phyloP scores from a whole-genome alignment of 2,888 invertebrate species.

The Saturnia japonica region DNA sequence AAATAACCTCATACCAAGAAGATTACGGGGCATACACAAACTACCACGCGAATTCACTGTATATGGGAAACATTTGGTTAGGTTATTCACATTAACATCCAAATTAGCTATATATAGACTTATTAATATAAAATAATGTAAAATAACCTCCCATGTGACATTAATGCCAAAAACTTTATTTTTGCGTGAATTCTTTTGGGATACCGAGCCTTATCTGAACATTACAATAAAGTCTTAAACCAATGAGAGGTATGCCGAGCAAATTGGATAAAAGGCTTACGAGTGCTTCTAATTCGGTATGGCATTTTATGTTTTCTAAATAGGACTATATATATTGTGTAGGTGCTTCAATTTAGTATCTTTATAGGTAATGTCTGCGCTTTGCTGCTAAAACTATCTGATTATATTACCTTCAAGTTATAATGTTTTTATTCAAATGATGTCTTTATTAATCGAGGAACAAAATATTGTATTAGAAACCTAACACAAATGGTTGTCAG shows the following conservation, averaged over 20 bases:
- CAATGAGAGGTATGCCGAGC: not conserved
- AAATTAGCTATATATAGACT: not conserved
- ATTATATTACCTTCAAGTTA: not conserved
- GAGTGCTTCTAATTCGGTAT: not conserved
- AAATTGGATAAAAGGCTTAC: conserved; percentile 16
- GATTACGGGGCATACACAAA: too few relatives aligned
- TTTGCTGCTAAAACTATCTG: not conserved
- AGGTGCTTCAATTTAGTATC: not conserved
- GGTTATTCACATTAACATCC: too few relatives aligned
- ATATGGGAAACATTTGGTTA: too few relatives aligned
- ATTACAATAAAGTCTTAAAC: not conserved
- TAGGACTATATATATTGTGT: not conserved
- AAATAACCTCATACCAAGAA: too few relatives aligned
- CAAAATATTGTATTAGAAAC: too few relatives aligned
- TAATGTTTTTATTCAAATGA: too few relatives aligned
- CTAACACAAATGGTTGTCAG: too few relatives aligned
- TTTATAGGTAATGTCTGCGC: not conserved
- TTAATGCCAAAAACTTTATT: not conserved
- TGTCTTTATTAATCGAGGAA: too few relatives aligned
- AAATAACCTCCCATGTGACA: not conserved
- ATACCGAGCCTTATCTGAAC: not conserved
- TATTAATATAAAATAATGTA: not conserved
- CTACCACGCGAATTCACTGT: too few relatives aligned
- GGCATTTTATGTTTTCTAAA: not conserved
- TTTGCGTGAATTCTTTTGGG: not conserved